Percentiles rank a stretch among this genome's conserved stretches.
These are phyloP conservation scores for Meteorus sp. DNA, from an alignment of 1,140 invertebrate species.

Conservation along the genomic window DNA sequence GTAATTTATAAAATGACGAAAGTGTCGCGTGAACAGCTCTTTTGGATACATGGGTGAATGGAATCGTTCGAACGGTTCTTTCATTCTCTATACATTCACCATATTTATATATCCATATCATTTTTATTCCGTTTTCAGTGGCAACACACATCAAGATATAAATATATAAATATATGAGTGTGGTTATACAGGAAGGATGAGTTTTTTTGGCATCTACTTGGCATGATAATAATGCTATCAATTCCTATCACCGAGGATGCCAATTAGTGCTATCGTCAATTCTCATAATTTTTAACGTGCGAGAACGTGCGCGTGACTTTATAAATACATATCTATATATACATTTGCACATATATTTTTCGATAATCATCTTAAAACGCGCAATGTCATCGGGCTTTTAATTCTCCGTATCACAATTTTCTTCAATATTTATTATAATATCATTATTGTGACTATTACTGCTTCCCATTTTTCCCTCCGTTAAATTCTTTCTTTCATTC, in stretches of 20 bases:
- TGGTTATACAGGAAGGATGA: conserved; percentile 32
- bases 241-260: conserved; percentile 17
- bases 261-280: conserved; percentile 26
- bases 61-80: conserved; percentile 13
- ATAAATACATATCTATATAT: background rate
- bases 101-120: conserved; percentile 12
- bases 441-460: too few species aligned
- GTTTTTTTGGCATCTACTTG: conserved; percentile 10
- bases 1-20: conserved; percentile 18
- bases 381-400: conserved; percentile 8
- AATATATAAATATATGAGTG: too few species aligned
- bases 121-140: conserved; percentile 17
- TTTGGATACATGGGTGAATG: conserved; percentile 7
- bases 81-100: background rate
- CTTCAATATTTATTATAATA: background rate
- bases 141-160: conserved; percentile 1
- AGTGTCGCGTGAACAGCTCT: conserved; percentile 22
- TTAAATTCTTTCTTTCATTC: background rate
- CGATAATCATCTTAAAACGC: background rate
- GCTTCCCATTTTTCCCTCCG: background rate
- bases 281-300: background rate
- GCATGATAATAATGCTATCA: conserved; percentile 26
- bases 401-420: background rate
- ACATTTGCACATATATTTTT: background rate
- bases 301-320: background rate